These are phyloP conservation scores for Mohoua ochrocephala DNA, from an alignment of 2,113 vertebrate species.

Conservation along the genomic window DNA sequence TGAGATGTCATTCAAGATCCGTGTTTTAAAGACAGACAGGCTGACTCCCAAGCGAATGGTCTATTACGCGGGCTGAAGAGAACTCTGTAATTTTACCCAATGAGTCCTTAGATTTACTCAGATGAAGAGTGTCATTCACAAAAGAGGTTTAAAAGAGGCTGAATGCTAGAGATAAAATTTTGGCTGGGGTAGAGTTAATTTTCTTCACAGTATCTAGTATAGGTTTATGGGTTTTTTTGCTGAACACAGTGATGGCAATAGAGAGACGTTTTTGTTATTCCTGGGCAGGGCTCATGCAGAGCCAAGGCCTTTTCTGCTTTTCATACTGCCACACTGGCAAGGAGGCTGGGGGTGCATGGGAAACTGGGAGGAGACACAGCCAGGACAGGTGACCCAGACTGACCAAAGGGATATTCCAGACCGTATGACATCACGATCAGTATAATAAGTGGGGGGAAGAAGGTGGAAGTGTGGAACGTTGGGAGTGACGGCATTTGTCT, in stretches of 20 bases:
- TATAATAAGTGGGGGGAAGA: neutral
- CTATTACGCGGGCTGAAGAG: neutral
- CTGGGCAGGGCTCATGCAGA: neutral
- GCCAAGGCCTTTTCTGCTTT: neutral
- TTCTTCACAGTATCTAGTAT: neutral
- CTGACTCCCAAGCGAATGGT: neutral
- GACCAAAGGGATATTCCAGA: neutral
- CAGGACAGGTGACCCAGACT: neutral
- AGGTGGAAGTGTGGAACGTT: neutral
- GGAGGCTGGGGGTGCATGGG: too few species aligned
- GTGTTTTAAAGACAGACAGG: neutral
- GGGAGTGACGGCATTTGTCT: neutral
- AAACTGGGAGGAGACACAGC: neutral
- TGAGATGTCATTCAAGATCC: neutral
- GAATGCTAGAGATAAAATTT: neutral
- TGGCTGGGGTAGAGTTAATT: neutral
- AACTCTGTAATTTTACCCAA: neutral
- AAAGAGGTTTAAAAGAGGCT: neutral
- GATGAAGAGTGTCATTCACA: neutral
- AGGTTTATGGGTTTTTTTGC: neutral
- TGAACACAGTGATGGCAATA: neutral
- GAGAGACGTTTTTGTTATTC: neutral
- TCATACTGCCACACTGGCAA: rapidly evolving
- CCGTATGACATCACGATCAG: neutral
- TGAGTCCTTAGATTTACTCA: neutral